These are phyloP conservation scores for Gopherus evgoodei DNA, from an alignment of 2,113 vertebrate species.

Conservation along the genomic window DNA sequence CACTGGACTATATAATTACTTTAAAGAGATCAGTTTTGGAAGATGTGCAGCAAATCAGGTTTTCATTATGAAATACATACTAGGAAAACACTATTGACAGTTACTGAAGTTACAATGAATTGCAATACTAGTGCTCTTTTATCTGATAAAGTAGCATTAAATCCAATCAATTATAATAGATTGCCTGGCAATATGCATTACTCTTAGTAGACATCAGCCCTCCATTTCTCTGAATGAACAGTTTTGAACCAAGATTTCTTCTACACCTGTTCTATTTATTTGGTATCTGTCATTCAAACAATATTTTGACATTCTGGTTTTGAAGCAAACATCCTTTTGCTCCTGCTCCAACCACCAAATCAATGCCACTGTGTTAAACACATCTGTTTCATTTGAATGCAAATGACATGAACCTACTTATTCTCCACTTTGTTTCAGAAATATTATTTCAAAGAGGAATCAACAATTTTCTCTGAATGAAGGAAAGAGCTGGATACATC, in stretches of 20 bases:
- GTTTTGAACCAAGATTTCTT: not conserved
- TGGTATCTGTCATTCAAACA: not conserved
- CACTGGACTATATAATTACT: conserved; percentile 34
- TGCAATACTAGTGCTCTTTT: not conserved
- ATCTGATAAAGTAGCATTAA: not conserved
- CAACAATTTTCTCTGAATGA: not conserved
- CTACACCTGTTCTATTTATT: not conserved
- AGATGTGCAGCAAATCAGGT: conserved; percentile 25
- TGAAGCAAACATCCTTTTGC: not conserved
- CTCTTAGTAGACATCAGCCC: not conserved
- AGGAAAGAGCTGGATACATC: not conserved
- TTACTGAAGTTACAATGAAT: not conserved
- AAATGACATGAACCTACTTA: not conserved
- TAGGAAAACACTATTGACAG: not conserved
- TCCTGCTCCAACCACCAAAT: not conserved
- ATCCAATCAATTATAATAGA: not conserved
- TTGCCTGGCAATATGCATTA: not conserved
- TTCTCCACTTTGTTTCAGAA: not conserved
- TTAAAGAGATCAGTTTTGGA: conserved; percentile 32
- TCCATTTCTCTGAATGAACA: not conserved
- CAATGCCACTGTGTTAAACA: not conserved
- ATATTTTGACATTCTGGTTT: not conserved
- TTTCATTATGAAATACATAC: conserved; percentile 2
- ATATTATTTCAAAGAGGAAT: not conserved
- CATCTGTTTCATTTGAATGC: not conserved